phyloP scores from a whole-genome alignment of 1,140 invertebrate species.

The Laodelphax striatellus region DNA sequence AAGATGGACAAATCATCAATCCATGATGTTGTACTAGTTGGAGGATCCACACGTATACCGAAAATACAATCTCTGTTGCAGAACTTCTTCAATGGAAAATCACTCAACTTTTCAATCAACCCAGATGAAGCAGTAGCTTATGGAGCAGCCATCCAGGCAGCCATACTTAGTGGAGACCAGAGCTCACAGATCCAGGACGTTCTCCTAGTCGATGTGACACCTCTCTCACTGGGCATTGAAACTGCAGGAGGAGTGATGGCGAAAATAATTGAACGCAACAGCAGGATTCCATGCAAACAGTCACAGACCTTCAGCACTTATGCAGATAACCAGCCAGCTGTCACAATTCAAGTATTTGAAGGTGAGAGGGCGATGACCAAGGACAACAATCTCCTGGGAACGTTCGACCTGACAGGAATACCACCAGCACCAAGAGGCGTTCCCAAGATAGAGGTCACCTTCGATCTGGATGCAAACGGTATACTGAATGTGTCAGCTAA shows the following conservation, averaged over 20 bases:
- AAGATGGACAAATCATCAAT: conserved; percentile 51
- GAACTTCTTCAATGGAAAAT: conserved; percentile 49
- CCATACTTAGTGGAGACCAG: conserved; percentile 53
- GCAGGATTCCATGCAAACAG: conserved; percentile 46
- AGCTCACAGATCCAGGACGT: conserved; percentile 37
- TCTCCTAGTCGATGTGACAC: conserved; percentile 39
- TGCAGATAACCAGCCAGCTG: conserved; percentile 54
- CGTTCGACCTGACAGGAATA: conserved; percentile 64
- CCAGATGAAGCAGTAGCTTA: conserved; percentile 67
- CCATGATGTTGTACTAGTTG: conserved; percentile 56
- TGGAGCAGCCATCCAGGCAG: conserved; percentile 62
- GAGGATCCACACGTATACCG: conserved; percentile 50
- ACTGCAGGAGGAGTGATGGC: conserved; percentile 39
- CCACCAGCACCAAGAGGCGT: conserved; percentile 75
- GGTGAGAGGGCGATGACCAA: conserved; percentile 71
- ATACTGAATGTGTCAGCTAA: conserved; percentile 42
- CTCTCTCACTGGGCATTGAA: conserved; percentile 30
- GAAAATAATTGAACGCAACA: conserved; percentile 48
- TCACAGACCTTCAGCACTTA: conserved; percentile 49
- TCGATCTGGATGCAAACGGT: conserved; percentile 65
- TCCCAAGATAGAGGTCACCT: conserved; percentile 85
- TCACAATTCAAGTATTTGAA: conserved; percentile 63
- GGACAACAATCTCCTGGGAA: conserved; percentile 67
- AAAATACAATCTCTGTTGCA: conserved; percentile 39
- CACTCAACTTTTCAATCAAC: conserved; percentile 57